Evolutionary conservation across 1,140 invertebrate species (phyloP).

Genomic region (Goniozus legneri): DNA sequence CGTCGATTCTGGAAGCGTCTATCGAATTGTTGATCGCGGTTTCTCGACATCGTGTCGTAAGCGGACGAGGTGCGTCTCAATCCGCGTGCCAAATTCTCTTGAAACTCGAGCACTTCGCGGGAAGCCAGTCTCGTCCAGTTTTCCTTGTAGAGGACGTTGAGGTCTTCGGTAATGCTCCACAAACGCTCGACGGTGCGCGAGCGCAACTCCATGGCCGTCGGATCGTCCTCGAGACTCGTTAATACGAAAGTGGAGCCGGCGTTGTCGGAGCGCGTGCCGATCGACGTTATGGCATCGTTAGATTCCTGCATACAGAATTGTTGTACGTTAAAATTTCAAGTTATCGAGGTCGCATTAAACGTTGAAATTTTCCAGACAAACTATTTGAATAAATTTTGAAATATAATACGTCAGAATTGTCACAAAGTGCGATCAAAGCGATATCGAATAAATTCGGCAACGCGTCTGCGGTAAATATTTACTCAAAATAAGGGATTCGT

Average conservation of each 20-base stretch:
- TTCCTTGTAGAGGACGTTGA: constrained; percentile 91
- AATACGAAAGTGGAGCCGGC: constrained; percentile 15
- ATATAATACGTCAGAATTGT: too few relatives aligned
- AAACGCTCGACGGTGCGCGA: constrained; percentile 71
- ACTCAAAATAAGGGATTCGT: too few relatives aligned
- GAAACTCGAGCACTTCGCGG: constrained; percentile 82
- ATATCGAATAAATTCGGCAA: too few relatives aligned
- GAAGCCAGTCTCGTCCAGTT: constrained; percentile 88
- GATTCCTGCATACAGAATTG: too few relatives aligned
- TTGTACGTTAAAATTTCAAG: too few relatives aligned
- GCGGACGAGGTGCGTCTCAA: constrained; percentile 35
- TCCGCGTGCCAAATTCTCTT: constrained; percentile 61
- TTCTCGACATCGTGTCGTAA: constrained; percentile 34
- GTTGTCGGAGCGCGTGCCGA: too few relatives aligned
- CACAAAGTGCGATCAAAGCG: too few relatives aligned
- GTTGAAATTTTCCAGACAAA: too few relatives aligned
- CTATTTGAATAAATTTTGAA: too few relatives aligned
- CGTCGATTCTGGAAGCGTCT: constrained; percentile 57
- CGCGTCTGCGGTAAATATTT: too few relatives aligned
- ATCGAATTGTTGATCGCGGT: constrained; percentile 31
- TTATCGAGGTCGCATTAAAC: too few relatives aligned
- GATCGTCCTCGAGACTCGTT: constrained; percentile 34
- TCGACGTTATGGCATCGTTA: too few relatives aligned
- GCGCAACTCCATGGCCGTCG: constrained; percentile 44
- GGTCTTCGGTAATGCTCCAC: constrained; percentile 90